Conservation (phyloP, 1,140 invertebrate genomes). For the Diachasmimorpha longicaudata region DNA sequence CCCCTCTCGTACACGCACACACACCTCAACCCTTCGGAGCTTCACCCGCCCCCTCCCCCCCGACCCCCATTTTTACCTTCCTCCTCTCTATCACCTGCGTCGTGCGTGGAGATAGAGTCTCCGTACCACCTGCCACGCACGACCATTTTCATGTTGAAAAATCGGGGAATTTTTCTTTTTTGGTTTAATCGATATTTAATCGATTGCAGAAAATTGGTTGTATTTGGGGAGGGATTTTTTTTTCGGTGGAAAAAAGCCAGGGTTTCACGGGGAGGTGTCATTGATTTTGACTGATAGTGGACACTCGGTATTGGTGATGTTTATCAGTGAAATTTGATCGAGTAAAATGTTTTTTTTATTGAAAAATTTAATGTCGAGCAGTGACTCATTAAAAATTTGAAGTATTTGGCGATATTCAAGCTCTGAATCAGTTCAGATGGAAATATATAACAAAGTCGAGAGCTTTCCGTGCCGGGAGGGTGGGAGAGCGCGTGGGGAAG, state of each 20-base stretch:
- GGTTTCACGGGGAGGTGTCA: too few relatives aligned
- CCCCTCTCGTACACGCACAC: slow-evolving; percentile 48
- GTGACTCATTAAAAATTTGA: too few relatives aligned
- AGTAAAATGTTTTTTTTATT: too few relatives aligned
- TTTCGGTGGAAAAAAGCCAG: background rate
- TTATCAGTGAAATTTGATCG: background rate
- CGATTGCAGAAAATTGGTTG: background rate
- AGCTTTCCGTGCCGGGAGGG: too few relatives aligned
- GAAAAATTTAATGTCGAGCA: too few relatives aligned
- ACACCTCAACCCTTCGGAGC: slow-evolving; percentile 18
- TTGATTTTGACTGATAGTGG: too few relatives aligned
- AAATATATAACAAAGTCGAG: background rate
- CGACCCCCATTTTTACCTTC: background rate
- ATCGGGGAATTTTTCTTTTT: background rate
- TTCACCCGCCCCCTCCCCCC: slow-evolving; percentile 4
- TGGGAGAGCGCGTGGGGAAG: background rate
- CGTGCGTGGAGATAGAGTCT: background rate
- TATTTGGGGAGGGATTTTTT: background rate
- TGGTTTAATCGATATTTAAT: background rate
- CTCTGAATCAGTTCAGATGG: too few relatives aligned
- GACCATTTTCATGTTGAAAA: background rate
- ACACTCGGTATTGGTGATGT: too few relatives aligned
- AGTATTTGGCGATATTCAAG: too few relatives aligned
- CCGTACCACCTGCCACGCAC: slow-evolving; percentile 10
- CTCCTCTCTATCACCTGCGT: slow-evolving; percentile 5